Base-by-base conservation (phyloP, 2,113 vertebrate species). In the Misgurnus mizolepis region DNA sequence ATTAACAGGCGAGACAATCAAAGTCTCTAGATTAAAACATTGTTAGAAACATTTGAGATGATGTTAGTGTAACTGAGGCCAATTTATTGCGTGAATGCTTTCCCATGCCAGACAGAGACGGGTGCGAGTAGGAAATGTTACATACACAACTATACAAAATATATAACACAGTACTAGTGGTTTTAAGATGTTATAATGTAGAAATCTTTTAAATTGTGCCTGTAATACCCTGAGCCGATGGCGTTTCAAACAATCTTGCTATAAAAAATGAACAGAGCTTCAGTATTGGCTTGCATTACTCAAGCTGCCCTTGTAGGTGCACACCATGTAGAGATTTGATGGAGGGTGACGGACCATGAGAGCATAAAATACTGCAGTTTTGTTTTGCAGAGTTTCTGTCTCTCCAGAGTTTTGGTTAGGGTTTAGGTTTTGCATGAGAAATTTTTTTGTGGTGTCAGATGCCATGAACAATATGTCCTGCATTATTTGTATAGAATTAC, bases 321-420 rank as follows among this genome's bases (percentile, higher is more conserved):
- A 41, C n/a, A 18, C 17, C 53, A 58, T 72, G 50, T 72, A 39
- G 56, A 72, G 34, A 58, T 72, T n/a, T 72, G 69, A 72, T 72
- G 53, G 53, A 15, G 47, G 69, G 34, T 72, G 69, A 58, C 53
- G 41, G 69, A 58, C 69, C 69, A 72, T 72, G 53, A 40, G 39
- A 72, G 69, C 39, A 43, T 58, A 53, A 72, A 72, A 72, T 58
- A 56, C 53, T 22, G 17, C 53, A 18, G 53, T 72, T 72, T 41
- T 72, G 69, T 72, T 72, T 72, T 72, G 69, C 69, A 58, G 39
- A 72, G 34, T 58, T 15, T 56, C 53, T 15, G 53, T 58, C 53
- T 58, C 53, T 7, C 15, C 4, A 22, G 53, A 58, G 17, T 53
- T 72, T 72, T n/a, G 27, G 5, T 15, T 39, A 55, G 50, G 9